Evolutionary conservation across 2,797 vertebrate genomes (phyloP).

Genomic region (Novumbra hubbsi): DNA sequence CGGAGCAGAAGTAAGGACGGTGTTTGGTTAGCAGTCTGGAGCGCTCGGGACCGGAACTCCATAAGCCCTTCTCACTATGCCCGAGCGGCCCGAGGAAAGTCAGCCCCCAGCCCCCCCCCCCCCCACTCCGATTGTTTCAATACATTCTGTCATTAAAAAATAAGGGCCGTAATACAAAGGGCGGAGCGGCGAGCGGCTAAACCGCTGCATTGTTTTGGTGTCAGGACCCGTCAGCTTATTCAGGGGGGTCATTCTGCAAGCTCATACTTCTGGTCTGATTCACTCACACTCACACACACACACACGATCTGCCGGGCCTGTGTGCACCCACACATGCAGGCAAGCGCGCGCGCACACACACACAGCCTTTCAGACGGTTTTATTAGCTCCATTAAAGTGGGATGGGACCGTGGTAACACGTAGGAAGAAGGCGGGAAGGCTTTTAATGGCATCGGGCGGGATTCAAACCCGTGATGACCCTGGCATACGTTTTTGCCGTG

Average conservation of each 20-base stretch:
- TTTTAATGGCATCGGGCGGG: no score
- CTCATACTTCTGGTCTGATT: slow-evolving; percentile 83
- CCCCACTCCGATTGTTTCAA: slow-evolving; percentile 93
- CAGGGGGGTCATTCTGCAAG: slow-evolving; percentile 82
- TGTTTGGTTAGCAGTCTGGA: slow-evolving; percentile 96
- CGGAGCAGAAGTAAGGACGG: slow-evolving; percentile 86
- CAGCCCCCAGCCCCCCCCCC: no score
- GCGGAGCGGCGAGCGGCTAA: slow-evolving; percentile 76
- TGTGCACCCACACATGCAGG: slow-evolving; percentile 7
- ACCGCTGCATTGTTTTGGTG: slow-evolving; percentile 85
- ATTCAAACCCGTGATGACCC: no score
- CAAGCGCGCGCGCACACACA: not conserved
- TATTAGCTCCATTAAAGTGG: no score
- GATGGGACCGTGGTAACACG: no score
- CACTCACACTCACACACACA: slow-evolving; percentile 49
- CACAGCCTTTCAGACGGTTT: no score
- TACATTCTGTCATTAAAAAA: slow-evolving; percentile 93
- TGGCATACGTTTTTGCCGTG: no score
- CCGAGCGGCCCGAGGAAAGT: slow-evolving; percentile 84
- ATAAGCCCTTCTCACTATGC: slow-evolving; percentile 90
- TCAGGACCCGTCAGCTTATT: slow-evolving; percentile 87
- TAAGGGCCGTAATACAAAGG: slow-evolving; percentile 86
- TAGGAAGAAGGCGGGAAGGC: no score
- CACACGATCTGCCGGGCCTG: slow-evolving; percentile 11
- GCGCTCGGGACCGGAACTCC: slow-evolving; percentile 88